phyloP scores from a whole-genome alignment of 2,113 vertebrate species.

The Ellobius talpinus region DNA sequence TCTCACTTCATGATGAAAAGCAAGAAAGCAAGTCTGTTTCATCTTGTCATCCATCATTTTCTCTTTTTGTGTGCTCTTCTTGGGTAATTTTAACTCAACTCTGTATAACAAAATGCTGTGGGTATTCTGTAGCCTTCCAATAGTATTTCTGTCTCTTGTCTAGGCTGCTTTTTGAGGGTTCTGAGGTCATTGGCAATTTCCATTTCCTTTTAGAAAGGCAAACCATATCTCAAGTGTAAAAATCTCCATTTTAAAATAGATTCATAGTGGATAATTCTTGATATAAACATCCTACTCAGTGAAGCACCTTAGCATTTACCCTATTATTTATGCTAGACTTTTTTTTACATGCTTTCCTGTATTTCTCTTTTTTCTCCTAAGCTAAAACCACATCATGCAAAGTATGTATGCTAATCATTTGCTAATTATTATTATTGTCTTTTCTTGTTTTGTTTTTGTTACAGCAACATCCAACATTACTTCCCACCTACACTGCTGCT shows the following conservation, averaged over 20 bases:
- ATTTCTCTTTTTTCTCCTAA: neutral
- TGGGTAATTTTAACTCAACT: slow-evolving; percentile 43
- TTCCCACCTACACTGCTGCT: neutral
- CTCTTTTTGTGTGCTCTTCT: neutral
- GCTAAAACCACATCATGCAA: neutral
- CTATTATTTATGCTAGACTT: neutral
- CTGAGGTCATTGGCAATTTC: neutral
- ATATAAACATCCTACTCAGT: slow-evolving; percentile 4
- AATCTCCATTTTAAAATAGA: neutral
- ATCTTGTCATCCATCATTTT: neutral
- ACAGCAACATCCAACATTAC: neutral
- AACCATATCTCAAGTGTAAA: neutral
- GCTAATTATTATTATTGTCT: neutral
- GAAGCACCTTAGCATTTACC: neutral
- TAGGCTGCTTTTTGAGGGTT: slow-evolving; percentile 52
- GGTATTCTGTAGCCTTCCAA: neutral
- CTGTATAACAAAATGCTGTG: slow-evolving; percentile 14
- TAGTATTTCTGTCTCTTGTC: neutral
- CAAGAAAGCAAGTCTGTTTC: neutral
- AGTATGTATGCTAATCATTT: neutral
- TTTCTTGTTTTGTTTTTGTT: slow-evolving; percentile 3
- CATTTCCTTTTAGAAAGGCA: neutral
- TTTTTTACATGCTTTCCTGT: neutral
- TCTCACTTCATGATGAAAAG: neutral
- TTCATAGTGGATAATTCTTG: neutral